Conservation (phyloP, 2,797 vertebrate genomes). For the Parotocinclus haroldoi region DNA sequence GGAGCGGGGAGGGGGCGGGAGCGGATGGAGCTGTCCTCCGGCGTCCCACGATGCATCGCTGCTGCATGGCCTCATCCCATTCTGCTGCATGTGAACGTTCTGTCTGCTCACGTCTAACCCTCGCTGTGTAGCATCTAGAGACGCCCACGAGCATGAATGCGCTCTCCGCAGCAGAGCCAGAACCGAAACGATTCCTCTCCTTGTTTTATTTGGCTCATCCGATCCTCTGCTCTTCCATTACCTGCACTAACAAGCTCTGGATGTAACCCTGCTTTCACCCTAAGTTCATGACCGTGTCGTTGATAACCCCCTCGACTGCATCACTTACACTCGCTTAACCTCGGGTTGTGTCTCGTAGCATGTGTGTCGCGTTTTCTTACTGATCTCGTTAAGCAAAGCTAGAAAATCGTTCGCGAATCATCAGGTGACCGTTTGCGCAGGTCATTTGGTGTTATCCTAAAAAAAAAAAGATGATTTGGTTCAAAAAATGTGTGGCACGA, state of each 20-base stretch:
- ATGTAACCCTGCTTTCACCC: slow-evolving; percentile 20
- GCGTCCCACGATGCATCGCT: slow-evolving; percentile 60
- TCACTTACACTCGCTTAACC: neutral
- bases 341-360: slow-evolving; percentile 8
- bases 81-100: slow-evolving; percentile 37
- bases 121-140: slow-evolving; percentile 28
- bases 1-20: slow-evolving; percentile 65
- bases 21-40: slow-evolving; percentile 81
- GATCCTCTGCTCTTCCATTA: slow-evolving; percentile 9
- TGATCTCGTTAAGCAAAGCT: slow-evolving; percentile 27
- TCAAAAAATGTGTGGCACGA: slow-evolving; percentile 56
- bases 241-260: slow-evolving; percentile 21
- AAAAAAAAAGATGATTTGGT: too few species aligned
- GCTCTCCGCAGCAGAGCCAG: slow-evolving; percentile 17
- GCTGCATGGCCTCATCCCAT: slow-evolving; percentile 63
- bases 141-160: slow-evolving; percentile 9
- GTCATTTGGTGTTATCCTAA: too few species aligned
- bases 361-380: slow-evolving; percentile 1
- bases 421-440: neutral
- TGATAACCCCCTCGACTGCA: slow-evolving; percentile 15
- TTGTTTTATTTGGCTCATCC: slow-evolving; percentile 39
- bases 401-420: neutral
- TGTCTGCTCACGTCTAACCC: slow-evolving; percentile 40
- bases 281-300: slow-evolving; percentile 23
- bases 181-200: slow-evolving; percentile 12